phyloP scores from a whole-genome alignment of 2,113 vertebrate species.

The Dryoscopus gambensis region DNA sequence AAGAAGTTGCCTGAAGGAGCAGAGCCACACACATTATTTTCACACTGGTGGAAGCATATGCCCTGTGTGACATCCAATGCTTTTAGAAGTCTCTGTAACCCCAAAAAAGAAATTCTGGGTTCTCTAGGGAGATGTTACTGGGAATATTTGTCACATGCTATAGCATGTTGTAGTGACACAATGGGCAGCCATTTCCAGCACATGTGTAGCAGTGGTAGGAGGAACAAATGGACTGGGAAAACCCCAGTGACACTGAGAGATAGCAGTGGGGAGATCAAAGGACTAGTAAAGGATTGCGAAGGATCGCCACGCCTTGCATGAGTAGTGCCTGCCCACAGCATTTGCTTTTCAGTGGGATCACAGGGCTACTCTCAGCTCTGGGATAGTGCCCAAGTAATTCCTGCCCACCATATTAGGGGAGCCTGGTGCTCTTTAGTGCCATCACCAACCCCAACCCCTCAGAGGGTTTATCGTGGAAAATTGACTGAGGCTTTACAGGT shows the following conservation, averaged over 20 bases:
- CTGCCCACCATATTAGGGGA: background rate
- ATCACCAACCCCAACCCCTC: background rate
- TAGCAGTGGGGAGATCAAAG: background rate
- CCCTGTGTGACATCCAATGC: background rate
- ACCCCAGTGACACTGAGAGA: background rate
- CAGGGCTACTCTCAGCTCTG: background rate
- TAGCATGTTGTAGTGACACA: background rate
- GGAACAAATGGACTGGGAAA: background rate
- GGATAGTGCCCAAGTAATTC: background rate
- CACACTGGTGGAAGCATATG: background rate
- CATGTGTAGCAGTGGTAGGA: background rate
- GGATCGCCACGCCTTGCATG: background rate
- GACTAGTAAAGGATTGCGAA: background rate
- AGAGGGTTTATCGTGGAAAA: background rate
- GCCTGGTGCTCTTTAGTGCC: background rate
- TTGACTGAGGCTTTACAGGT: background rate
- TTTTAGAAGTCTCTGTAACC: background rate
- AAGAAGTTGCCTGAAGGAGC: conserved; percentile 10
- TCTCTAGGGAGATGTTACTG: background rate
- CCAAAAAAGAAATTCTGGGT: background rate
- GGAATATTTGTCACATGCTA: background rate
- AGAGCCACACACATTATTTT: conserved; percentile 39
- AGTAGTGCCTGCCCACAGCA: background rate
- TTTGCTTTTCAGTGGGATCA: background rate
- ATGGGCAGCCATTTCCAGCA: background rate